Percentiles rank a stretch among this genome's conserved stretches.
phyloP scores from a whole-genome alignment of 2,113 vertebrate genomes.

The Cisticola juncidis region DNA sequence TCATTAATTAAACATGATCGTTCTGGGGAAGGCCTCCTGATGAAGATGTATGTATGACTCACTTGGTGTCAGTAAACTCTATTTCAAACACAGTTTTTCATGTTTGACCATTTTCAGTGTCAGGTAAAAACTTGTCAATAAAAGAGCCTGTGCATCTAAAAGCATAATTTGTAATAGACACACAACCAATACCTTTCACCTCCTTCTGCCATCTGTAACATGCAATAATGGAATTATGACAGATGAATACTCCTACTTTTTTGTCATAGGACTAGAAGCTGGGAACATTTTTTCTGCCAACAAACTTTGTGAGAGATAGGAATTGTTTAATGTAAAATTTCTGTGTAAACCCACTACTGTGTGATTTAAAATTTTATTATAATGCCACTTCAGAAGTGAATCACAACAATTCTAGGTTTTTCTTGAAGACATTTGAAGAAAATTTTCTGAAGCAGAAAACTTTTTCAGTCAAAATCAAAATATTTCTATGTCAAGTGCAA shows the following conservation, averaged over 20 bases:
- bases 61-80: background rate
- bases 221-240: background rate
- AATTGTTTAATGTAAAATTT: background rate
- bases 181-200: background rate
- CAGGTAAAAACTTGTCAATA: background rate
- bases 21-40: background rate
- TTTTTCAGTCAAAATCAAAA: background rate
- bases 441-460: background rate
- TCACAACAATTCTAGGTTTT: background rate
- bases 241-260: background rate
- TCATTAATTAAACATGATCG: constrained; percentile 24
- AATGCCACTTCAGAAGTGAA: background rate
- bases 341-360: background rate
- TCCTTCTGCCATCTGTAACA: background rate
- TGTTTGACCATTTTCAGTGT: background rate
- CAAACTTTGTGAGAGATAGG: background rate
- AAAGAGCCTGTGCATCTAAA: background rate
- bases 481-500: background rate
- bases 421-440: background rate
- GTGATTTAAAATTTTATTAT: background rate
- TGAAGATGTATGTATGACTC: background rate
- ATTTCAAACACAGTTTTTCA: background rate
- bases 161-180: background rate
- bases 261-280: background rate
- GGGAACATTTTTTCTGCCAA: background rate